Conservation (phyloP, 2,113 vertebrate species). For the Siniperca knerii region DNA sequence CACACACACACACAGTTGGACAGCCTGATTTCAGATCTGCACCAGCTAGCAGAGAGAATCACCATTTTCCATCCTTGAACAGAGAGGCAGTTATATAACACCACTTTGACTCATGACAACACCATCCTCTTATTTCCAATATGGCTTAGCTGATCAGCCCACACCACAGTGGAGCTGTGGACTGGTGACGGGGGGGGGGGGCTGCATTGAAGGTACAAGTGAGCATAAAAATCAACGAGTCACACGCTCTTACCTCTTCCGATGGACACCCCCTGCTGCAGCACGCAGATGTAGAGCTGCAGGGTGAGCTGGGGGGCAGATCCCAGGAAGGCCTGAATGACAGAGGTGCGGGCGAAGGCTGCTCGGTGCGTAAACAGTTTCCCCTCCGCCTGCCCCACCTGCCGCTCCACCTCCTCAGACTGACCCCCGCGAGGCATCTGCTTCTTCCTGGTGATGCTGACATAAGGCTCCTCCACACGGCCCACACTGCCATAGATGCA, state of each 20-base stretch:
- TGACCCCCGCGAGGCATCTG: slow-evolving; percentile 91
- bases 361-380: slow-evolving; percentile 93
- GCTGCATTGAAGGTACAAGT: background rate
- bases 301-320: slow-evolving; percentile 97
- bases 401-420: slow-evolving; percentile 93
- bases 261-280: slow-evolving; percentile 87
- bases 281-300: slow-evolving; percentile 94
- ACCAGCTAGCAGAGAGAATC: slow-evolving; percentile 35
- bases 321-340: slow-evolving; percentile 98
- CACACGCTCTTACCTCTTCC: slow-evolving; percentile 88
- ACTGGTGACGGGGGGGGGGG: background rate
- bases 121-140: slow-evolving; percentile 62
- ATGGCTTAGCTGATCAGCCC: slow-evolving; percentile 62
- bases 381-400: slow-evolving; percentile 96
- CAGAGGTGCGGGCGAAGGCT: slow-evolving; percentile 94
- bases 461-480: slow-evolving; percentile 94
- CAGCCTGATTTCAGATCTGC: slow-evolving; percentile 27
- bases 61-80: slow-evolving; percentile 35
- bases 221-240: background rate
- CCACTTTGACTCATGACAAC: slow-evolving; percentile 70
- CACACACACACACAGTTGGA: background rate
- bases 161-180: slow-evolving; percentile 28
- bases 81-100: slow-evolving; percentile 61
- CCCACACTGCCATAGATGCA: slow-evolving; percentile 92
- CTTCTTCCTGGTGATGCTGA: slow-evolving; percentile 97